Base-by-base conservation (phyloP, 2,888 invertebrate genomes). In the Sarcophaga rosellei region DNA sequence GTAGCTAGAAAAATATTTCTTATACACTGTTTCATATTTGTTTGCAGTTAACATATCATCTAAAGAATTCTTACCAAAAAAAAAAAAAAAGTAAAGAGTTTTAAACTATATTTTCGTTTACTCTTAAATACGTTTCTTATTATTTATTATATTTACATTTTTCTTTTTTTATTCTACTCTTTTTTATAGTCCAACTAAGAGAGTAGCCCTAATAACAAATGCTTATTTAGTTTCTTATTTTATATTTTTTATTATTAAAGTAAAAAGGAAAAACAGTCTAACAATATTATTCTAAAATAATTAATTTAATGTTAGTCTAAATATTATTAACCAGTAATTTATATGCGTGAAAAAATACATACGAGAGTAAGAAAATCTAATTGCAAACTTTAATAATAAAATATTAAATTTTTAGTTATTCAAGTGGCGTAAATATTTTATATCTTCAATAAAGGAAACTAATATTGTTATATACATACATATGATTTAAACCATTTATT, bases 41-140 rank as follows among this genome's bases (percentile, higher is more conserved):
- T 68, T 75, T 69, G 62, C 73, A 69, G 23, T 66, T 61, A 76
- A 82, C 72, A 82, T 82, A 77, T 76, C 72, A 72, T 81, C 21
- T 57, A 62, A 75, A 44, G 21, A 73, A 45, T 45, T 61, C 73
- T 62, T 25, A 73, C 17, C 17, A 59, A 59, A 59, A 25, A 59
- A 25, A 57, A 65, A 11, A 35, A 35, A 11, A 8, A n/a, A 20
- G 10, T 25, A 11, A 15, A 20, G 8, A 63, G 23, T 23, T 23
- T 23, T 23, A 8, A 66, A 35, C n/a, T 65, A n/a, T 35, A 35
- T 44, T 65, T 35, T 35, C 25, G 1, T 35, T 35, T 44, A 66
- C 1, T 35, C 44, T 44, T n/a, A 66, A 66, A 66, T 66, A 17
- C n/a, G 45, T 11, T 57, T 47, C 3, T 21, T 73, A 61, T 72